Evolutionary conservation across 37 sponge, comb jelly and placozoan species (phyloP).

Genomic region (Eunapius fragilis): DNA sequence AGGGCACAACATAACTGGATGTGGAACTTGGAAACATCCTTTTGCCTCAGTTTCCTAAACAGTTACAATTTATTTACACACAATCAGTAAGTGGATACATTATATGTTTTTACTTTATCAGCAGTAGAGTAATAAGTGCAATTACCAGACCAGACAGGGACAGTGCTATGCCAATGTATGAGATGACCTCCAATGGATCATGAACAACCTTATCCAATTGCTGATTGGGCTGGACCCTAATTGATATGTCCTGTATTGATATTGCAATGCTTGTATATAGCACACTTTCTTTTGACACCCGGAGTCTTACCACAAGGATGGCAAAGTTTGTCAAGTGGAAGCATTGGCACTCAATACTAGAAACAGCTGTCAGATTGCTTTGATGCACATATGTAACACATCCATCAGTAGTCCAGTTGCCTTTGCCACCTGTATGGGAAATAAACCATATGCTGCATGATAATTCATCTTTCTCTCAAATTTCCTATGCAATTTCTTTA

Average conservation of each 20-base stretch:
- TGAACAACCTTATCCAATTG: not conserved
- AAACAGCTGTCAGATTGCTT: not conserved
- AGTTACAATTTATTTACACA: not conserved
- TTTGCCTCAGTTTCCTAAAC: conserved; percentile 49
- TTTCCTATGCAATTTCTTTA: too few species aligned
- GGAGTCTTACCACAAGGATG: conserved; percentile 64
- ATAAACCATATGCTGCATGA: not conserved
- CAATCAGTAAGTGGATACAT: not conserved
- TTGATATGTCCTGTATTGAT: too few species aligned
- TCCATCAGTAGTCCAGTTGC: conserved; percentile 55
- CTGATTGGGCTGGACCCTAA: too few species aligned
- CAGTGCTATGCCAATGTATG: conserved; percentile 30
- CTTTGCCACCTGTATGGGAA: conserved; percentile 19
- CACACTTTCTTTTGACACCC: too few species aligned
- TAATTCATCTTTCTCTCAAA: too few species aligned
- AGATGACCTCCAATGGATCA: conserved; percentile 19
- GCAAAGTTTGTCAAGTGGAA: too few species aligned
- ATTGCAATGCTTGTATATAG: too few species aligned
- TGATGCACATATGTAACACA: conserved; percentile 5
- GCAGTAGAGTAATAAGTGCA: conserved; percentile 39
- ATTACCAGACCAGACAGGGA: conserved; percentile 52
- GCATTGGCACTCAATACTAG: conserved; percentile 22
- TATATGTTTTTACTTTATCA: conserved; percentile 33
- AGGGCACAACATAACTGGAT: conserved; percentile 58
- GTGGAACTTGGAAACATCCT: conserved; percentile 59